phyloP scores from a whole-genome alignment of 2,113 vertebrate genomes.

The Mormyrus iriodes region DNA sequence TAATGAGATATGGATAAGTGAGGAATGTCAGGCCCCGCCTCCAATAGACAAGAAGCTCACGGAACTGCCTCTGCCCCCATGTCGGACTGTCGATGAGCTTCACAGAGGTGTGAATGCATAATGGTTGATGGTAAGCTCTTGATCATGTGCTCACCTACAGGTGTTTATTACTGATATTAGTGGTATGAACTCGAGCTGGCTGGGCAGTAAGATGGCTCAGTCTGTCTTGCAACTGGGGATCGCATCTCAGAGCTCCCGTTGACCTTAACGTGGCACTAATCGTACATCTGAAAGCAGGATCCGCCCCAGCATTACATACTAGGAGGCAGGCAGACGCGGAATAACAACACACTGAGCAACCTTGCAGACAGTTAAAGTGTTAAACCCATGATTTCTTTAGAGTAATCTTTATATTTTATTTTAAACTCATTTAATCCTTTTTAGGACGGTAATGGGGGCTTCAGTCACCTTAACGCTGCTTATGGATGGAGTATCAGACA shows the following conservation, averaged over 20 bases:
- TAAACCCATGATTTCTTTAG: not conserved
- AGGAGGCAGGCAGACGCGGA: not conserved
- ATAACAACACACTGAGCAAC: not conserved
- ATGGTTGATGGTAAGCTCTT: not conserved
- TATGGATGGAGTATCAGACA: not conserved
- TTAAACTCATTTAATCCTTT: not conserved
- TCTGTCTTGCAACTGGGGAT: not conserved
- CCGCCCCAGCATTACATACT: not conserved
- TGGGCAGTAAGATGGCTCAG: not conserved
- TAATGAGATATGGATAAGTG: not conserved
- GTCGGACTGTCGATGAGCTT: not conserved
- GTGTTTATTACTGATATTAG: not conserved
- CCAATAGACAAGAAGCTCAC: not conserved
- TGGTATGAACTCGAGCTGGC: not conserved
- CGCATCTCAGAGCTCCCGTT: not conserved
- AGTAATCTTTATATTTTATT: not conserved
- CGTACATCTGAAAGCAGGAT: not conserved
- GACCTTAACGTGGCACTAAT: not conserved
- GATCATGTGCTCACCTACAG: not conserved
- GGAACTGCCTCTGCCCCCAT: not conserved
- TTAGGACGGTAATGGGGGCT: not conserved
- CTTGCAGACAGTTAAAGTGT: not conserved
- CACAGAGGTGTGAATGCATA: not conserved
- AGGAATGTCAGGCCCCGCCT: not conserved
- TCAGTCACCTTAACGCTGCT: not conserved